Percentiles rank a stretch among this genome's conserved stretches.
phyloP scores from a whole-genome alignment of 2,888 invertebrate species.

The Aleiodes testaceus region DNA sequence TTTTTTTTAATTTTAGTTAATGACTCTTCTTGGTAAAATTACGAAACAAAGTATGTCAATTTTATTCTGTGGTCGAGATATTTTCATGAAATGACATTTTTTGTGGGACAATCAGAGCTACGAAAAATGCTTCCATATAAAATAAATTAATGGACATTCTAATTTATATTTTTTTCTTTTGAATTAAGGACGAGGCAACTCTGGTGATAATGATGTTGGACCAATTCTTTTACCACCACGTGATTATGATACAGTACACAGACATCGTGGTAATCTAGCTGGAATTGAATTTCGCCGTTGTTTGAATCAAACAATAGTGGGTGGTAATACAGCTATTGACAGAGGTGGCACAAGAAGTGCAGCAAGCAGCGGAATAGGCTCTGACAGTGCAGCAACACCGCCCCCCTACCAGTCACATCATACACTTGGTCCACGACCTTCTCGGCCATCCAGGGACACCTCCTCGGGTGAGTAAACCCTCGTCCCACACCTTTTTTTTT shows the following conservation, averaged over 20 bases:
- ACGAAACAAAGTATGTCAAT: no score
- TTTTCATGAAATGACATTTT: no score
- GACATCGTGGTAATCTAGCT: constrained; percentile 84
- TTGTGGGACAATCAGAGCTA: no score
- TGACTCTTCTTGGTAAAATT: no score
- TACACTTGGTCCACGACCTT: constrained; percentile 66
- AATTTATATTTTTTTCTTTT: constrained; percentile 12
- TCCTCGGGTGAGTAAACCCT: constrained; percentile 66
- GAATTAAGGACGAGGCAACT: constrained; percentile 67
- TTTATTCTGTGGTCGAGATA: no score
- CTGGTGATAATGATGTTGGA: constrained; percentile 71
- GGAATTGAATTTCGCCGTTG: constrained; percentile 82
- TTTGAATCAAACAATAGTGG: constrained; percentile 81
- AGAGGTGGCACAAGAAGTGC: constrained; percentile 76
- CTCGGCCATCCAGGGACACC: constrained; percentile 69
- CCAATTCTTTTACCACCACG: constrained; percentile 93
- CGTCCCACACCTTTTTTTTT: constrained; percentile 4
- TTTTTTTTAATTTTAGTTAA: not conserved
- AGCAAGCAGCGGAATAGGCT: constrained; percentile 91
- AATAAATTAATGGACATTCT: not conserved
- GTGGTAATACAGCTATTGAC: constrained; percentile 71
- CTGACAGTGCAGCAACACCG: constrained; percentile 90
- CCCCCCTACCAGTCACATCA: constrained; percentile 70
- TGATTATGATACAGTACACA: constrained; percentile 94
- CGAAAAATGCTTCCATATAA: no score